Percentiles rank a stretch among this genome's conserved stretches.
Evolutionary conservation across 2,888 invertebrate species (phyloP).

Genomic region (Candidula unifasciata): DNA sequence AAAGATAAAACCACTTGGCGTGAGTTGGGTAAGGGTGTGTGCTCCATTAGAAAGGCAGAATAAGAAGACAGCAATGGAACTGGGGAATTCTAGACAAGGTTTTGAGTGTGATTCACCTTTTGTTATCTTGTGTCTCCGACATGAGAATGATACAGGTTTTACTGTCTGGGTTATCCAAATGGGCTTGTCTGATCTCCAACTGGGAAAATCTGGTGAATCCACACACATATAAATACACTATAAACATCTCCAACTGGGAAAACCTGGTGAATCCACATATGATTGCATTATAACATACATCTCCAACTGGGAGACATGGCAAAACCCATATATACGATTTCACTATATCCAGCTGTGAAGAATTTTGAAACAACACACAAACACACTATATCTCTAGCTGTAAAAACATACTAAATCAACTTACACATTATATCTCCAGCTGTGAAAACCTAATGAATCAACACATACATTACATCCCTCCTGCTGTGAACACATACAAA

Average conservation of each 20-base stretch:
- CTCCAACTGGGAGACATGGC: conserved; percentile 68
- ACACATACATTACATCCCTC: no score
- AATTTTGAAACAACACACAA: no score
- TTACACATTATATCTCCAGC: conserved; percentile 59
- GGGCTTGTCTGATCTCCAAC: conserved; percentile 69
- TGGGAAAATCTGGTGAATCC: conserved; percentile 63
- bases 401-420: conserved; percentile 61
- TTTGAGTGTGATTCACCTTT: conserved; percentile 58
- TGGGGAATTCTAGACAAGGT: neutral
- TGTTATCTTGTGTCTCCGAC: conserved; percentile 56
- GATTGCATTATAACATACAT: conserved; percentile 47
- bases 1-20: no score
- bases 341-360: no score
- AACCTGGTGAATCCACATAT: conserved; percentile 58
- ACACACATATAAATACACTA: no score
- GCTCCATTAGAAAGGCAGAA: no score
- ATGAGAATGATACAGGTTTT: conserved; percentile 72
- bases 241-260: conserved; percentile 68
- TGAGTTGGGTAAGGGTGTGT: no score
- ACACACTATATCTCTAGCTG: conserved; percentile 64
- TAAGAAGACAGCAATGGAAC: no score
- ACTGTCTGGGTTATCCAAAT: conserved; percentile 69
- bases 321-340: no score
- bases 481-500: no score
- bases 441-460: conserved; percentile 63